phyloP scores from a whole-genome alignment of 2,888 invertebrate species.

The Lasioglossum pauxillum region DNA sequence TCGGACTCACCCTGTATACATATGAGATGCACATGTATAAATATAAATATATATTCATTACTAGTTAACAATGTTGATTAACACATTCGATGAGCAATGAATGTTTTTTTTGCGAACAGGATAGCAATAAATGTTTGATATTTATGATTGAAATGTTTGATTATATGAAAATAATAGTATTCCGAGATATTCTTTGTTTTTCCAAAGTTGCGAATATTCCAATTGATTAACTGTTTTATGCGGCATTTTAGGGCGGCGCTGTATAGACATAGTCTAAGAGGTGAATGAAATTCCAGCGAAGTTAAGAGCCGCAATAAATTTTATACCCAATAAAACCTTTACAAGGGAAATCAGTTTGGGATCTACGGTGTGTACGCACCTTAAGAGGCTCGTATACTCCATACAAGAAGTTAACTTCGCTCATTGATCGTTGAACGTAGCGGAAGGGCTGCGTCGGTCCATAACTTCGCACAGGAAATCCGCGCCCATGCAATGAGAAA shows the following conservation, averaged over 20 bases:
- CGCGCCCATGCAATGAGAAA: constrained; percentile 4
- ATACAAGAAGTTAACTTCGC: constrained; percentile 1
- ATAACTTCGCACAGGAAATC: constrained; percentile 7
- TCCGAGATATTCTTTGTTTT: not conserved
- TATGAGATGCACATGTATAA: too few species aligned
- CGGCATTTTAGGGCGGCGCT: too few species aligned
- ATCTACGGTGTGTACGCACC: not conserved
- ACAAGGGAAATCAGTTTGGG: constrained; percentile 3
- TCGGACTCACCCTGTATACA: too few species aligned
- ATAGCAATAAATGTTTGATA: not conserved
- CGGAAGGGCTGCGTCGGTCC: constrained; percentile 7
- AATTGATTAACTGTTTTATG: not conserved
- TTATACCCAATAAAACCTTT: not conserved
- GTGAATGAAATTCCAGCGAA: not conserved
- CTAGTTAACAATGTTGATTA: not conserved
- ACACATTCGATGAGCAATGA: not conserved
- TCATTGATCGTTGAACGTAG: constrained; percentile 6
- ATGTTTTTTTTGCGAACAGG: not conserved
- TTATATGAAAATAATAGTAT: not conserved
- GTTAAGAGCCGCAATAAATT: not conserved
- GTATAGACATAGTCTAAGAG: not conserved
- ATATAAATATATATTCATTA: not conserved
- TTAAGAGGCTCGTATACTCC: constrained; percentile 3
- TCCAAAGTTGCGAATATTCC: not conserved
- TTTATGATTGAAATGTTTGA: too few species aligned